phyloP scores from a whole-genome alignment of 2,113 vertebrate genomes.

The Amblyopsis rosae region DNA sequence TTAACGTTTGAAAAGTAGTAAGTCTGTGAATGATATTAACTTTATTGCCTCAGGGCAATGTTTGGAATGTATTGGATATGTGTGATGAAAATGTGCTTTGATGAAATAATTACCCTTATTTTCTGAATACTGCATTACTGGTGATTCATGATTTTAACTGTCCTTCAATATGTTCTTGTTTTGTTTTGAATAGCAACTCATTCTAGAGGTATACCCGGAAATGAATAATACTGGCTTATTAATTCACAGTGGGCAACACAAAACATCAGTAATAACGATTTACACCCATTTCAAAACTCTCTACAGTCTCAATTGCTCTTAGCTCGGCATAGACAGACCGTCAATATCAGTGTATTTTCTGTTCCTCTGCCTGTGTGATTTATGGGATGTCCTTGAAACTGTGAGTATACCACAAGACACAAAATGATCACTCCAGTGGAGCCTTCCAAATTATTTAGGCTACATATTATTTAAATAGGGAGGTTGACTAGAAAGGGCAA shows the following conservation, averaged over 20 bases:
- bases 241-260: slow-evolving; percentile 48
- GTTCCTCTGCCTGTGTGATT: slow-evolving; percentile 57
- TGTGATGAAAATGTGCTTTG: slow-evolving; percentile 17
- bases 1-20: slow-evolving; percentile 23
- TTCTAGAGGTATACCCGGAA: slow-evolving; percentile 57
- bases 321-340: slow-evolving; percentile 47
- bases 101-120: slow-evolving; percentile 7
- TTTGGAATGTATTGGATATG: slow-evolving; percentile 13
- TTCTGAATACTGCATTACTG: neutral
- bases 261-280: slow-evolving; percentile 59
- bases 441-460: too few species aligned
- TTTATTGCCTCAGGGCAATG: slow-evolving; percentile 1
- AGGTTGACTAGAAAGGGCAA: too few species aligned
- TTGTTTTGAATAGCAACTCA: slow-evolving; percentile 47
- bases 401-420: too few species aligned
- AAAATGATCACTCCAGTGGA: too few species aligned
- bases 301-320: slow-evolving; percentile 50
- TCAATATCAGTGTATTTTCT: slow-evolving; percentile 64
- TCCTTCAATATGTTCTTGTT: slow-evolving; percentile 46
- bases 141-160: slow-evolving; percentile 26
- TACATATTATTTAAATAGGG: too few species aligned
- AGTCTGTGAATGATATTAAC: slow-evolving; percentile 8
- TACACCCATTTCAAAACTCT: slow-evolving; percentile 39
- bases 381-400: neutral
- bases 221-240: slow-evolving; percentile 60